These are phyloP conservation scores for Talpa occidentalis DNA, from an alignment of 2,113 vertebrate genomes.

Conservation along the genomic window DNA sequence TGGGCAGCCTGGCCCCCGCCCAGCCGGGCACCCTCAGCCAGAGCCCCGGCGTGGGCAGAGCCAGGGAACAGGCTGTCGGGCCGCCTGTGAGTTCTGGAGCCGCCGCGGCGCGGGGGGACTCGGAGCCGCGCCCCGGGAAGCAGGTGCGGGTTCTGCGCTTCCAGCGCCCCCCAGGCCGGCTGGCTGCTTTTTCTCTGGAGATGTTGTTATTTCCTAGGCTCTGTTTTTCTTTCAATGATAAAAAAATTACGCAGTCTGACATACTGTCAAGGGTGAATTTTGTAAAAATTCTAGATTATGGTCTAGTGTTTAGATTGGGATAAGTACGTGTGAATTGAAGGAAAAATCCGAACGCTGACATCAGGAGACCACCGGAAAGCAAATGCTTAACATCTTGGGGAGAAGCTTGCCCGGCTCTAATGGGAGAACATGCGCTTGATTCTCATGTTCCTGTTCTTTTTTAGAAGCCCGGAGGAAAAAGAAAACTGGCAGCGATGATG, in stretches of 20 bases:
- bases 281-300: background rate
- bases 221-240: background rate
- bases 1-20: too few species aligned
- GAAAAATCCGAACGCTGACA: too few species aligned
- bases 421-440: background rate
- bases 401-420: background rate
- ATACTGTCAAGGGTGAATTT: background rate
- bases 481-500: background rate
- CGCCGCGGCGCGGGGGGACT: too few species aligned
- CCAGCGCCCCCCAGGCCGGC: too few species aligned
- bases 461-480: background rate
- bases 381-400: background rate
- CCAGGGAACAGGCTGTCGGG: too few species aligned
- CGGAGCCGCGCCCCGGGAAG: too few species aligned
- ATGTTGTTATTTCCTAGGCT: background rate
- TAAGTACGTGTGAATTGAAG: too few species aligned
- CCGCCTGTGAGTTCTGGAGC: too few species aligned
- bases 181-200: background rate
- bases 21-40: too few species aligned
- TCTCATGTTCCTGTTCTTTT: background rate
- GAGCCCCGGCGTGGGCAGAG: too few species aligned
- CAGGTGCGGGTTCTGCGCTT: too few species aligned
- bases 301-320: background rate
- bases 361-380: too few species aligned
- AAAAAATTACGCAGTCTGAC: background rate